phyloP scores from a whole-genome alignment of 64 coral and sea anemone species.

The Porites australiensis region DNA sequence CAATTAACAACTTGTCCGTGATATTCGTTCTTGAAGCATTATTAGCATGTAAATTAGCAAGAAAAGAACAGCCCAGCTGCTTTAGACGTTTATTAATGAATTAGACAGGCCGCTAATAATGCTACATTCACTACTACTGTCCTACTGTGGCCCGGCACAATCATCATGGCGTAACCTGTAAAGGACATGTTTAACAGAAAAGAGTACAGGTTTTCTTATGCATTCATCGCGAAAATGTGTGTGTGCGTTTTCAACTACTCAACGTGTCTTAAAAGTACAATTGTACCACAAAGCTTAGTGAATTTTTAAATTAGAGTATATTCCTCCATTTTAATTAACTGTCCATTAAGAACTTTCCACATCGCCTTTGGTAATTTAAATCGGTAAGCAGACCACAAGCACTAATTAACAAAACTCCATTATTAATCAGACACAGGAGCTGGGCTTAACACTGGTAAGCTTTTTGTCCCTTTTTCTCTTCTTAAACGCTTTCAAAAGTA shows the following conservation, averaged over 20 bases:
- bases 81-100: conserved; percentile 16
- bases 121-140: not conserved
- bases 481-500: conserved; percentile 28
- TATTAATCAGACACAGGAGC: conserved; percentile 5
- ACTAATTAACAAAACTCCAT: conserved; percentile 48
- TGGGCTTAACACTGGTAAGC: not conserved
- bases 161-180: not conserved
- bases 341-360: conserved; percentile 42
- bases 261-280: not conserved
- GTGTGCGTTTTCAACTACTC: not conserved
- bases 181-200: not conserved
- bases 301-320: conserved; percentile 29
- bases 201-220: not conserved
- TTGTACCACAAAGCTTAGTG: not conserved
- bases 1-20: conserved; percentile 55
- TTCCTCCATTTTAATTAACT: conserved; percentile 53
- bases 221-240: not conserved
- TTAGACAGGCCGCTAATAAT: not conserved
- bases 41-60: conserved; percentile 51
- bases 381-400: not conserved
- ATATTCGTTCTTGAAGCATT: conserved; percentile 51
- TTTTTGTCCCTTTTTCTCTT: not conserved
- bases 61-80: conserved; percentile 40
- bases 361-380: conserved; percentile 50
- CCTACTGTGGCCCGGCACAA: too few relatives aligned